Conservation (phyloP, 2,888 invertebrate genomes). For the Lasioglossum vierecki region DNA sequence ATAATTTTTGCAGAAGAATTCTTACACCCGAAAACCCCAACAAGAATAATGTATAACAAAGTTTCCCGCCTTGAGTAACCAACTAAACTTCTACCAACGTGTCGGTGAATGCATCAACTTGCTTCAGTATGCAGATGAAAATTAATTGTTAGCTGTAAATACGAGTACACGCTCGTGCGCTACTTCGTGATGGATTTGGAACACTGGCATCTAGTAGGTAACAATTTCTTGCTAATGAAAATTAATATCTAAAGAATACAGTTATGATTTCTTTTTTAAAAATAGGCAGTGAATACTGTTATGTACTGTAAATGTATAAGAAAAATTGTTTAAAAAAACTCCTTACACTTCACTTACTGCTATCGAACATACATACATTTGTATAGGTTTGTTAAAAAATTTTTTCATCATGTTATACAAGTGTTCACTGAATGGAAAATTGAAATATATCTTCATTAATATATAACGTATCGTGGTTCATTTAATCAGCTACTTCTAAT, state of each 20-base stretch:
- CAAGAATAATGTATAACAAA: not conserved
- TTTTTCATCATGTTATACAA: not conserved
- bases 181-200: not conserved
- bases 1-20: conserved; percentile 1
- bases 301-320: not conserved
- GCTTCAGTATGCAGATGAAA: not conserved
- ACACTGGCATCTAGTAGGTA: not conserved
- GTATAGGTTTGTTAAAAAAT: not conserved
- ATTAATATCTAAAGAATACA: not conserved
- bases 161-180: not conserved
- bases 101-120: not conserved
- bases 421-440: not conserved
- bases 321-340: not conserved
- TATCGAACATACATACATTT: not conserved
- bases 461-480: no score
- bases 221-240: not conserved
- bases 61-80: not conserved
- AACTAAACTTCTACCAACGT: not conserved
- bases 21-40: not conserved
- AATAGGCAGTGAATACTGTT: not conserved
- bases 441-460: not conserved
- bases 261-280: not conserved
- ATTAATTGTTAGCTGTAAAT: not conserved
- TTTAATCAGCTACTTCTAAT: no score
- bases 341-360: not conserved